phyloP scores from a whole-genome alignment of 2,888 invertebrate genomes.

The Branchinecta sandiegonensis region DNA sequence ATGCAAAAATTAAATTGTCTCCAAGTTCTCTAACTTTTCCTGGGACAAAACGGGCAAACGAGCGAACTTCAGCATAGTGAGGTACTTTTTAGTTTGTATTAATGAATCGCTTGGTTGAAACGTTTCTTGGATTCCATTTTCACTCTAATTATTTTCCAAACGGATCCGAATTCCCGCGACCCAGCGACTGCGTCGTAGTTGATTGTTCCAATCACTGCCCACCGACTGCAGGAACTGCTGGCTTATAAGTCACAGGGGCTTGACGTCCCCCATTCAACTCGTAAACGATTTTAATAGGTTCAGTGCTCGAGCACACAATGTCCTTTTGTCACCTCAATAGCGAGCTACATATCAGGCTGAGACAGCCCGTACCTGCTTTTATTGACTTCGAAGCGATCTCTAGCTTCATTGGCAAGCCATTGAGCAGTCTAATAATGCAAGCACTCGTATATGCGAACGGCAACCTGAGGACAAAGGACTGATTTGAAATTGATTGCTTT shows the following conservation, averaged over 20 bases:
- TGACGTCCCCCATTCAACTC: neutral
- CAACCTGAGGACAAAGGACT: slow-evolving; percentile 8
- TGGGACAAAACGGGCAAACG: too few species aligned
- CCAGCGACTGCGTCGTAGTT: neutral
- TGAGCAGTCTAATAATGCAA: slow-evolving; percentile 15
- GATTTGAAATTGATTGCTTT: slow-evolving; percentile 14
- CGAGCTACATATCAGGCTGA: slow-evolving; percentile 13
- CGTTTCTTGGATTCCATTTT: too few species aligned
- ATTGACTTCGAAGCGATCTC: neutral
- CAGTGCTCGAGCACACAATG: neutral
- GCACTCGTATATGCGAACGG: slow-evolving; percentile 3
- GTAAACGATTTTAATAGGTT: slow-evolving; percentile 15
- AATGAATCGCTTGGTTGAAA: too few species aligned
- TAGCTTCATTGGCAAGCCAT: slow-evolving; percentile 7
- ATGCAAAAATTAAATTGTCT: too few species aligned
- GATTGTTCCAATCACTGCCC: slow-evolving; percentile 11
- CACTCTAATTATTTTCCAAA: too few species aligned
- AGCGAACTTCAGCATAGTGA: too few species aligned
- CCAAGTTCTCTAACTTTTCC: too few species aligned
- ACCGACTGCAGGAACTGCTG: neutral
- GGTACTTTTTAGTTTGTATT: too few species aligned
- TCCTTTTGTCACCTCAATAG: neutral
- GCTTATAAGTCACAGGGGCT: slow-evolving; percentile 4
- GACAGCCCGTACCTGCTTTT: slow-evolving; percentile 14
- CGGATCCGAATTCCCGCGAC: too few species aligned